These are phyloP conservation scores for Dolichopus griseipennis DNA, from an alignment of 2,888 invertebrate genomes.

Conservation along the genomic window DNA sequence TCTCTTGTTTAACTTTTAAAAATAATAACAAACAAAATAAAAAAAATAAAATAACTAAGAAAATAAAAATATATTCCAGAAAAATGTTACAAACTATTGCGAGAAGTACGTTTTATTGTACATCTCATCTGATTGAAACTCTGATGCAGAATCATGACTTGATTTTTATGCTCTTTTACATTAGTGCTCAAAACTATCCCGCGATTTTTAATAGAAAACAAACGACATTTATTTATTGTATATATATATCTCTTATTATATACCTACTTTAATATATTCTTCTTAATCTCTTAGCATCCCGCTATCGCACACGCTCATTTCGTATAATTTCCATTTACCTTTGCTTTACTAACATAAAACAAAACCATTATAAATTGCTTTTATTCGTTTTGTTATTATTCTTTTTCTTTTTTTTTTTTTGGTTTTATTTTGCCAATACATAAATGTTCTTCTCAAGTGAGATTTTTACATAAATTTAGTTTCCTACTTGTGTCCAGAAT, in stretches of 20 bases:
- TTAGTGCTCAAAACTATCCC: background rate
- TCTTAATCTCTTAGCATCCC: background rate
- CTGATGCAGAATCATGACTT: background rate
- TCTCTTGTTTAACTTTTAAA: background rate
- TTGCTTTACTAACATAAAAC: no score
- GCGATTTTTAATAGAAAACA: background rate
- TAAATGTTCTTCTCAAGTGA: no score
- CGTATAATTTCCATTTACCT: no score
- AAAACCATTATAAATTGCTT: no score
- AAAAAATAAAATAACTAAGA: no score
- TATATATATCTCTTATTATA: no score
- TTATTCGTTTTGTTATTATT: no score
- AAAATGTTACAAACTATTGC: background rate
- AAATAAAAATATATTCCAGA: background rate
- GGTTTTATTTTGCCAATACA: no score
- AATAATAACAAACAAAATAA: background rate
- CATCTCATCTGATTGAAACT: background rate
- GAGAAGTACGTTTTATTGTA: background rate
- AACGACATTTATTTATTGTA: background rate
- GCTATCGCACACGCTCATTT: background rate
- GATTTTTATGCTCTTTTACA: background rate
- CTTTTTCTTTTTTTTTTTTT: no score
- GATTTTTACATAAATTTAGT: no score
- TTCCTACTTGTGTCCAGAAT: no score
- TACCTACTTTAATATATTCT: no score